Conservation (phyloP, 2,113 vertebrate genomes). For the Poeciliopsis turrubarensis region DNA sequence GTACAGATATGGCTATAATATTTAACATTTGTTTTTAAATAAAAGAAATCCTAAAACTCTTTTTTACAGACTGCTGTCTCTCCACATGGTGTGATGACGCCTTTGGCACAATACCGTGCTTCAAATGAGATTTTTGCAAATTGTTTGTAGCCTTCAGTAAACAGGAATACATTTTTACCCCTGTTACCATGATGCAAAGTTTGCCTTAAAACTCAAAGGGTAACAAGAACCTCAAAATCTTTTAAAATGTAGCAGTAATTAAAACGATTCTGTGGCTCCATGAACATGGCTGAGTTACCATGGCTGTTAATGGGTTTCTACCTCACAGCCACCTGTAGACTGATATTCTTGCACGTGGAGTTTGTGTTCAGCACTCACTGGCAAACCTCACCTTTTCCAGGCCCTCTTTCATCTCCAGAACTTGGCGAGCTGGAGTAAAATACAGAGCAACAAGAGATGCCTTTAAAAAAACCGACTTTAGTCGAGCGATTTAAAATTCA, state of each 20-base stretch:
- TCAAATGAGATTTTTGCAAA: too few species aligned
- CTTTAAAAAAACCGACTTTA: not conserved
- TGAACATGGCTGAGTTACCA: not conserved
- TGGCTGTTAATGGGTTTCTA: not conserved
- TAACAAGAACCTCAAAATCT: too few species aligned
- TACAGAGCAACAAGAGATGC: not conserved
- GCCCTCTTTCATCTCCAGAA: slow-evolving; percentile 73
- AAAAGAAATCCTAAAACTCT: too few species aligned
- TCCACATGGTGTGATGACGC: too few species aligned
- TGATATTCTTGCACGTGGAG: not conserved
- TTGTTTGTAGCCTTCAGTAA: too few species aligned
- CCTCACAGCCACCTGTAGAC: not conserved
- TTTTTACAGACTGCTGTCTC: too few species aligned
- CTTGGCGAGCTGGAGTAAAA: slow-evolving; percentile 64
- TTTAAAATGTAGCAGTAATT: not conserved
- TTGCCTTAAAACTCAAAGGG: not conserved
- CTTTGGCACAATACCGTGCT: too few species aligned
- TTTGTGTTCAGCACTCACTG: not conserved
- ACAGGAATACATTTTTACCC: too few species aligned
- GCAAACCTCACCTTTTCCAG: slow-evolving; percentile 78
- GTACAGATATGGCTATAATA: too few species aligned
- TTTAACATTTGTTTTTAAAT: too few species aligned
- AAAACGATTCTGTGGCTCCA: not conserved
- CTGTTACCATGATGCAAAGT: not conserved
- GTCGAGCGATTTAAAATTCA: not conserved